A percentile compares a stretch with the other conserved stretches of the same genome.
Evolutionary conservation across 2,113 vertebrate genomes (phyloP).

Genomic region (Nibea albiflora): DNA sequence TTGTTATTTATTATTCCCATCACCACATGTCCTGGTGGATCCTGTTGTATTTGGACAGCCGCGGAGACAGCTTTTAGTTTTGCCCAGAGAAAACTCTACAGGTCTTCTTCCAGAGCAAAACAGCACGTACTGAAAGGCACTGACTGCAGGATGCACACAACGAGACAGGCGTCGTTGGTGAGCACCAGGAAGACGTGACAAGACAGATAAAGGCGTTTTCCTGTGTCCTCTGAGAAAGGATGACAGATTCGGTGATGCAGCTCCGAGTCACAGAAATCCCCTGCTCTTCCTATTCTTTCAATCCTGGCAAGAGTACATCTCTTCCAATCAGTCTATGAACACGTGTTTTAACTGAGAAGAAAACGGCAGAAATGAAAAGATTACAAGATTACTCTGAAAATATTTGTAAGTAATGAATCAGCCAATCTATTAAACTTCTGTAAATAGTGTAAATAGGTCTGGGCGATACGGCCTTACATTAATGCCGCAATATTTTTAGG

Average conservation of each 20-base stretch:
- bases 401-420: background rate
- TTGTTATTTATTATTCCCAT: slow-evolving; percentile 42
- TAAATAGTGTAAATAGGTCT: background rate
- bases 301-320: background rate
- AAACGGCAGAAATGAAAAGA: background rate
- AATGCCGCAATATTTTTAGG: too few relatives aligned
- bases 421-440: background rate
- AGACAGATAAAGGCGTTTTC: slow-evolving; percentile 2
- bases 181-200: slow-evolving; percentile 1
- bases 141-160: background rate
- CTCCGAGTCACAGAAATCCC: background rate
- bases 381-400: background rate
- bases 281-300: background rate
- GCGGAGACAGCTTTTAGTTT: slow-evolving; percentile 1
- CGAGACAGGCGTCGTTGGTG: background rate
- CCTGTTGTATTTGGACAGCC: slow-evolving; percentile 45
- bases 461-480: too few relatives aligned
- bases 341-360: background rate
- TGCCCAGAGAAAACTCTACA: slow-evolving; percentile 2
- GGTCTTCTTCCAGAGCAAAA: slow-evolving; percentile 19
- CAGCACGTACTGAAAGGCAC: background rate
- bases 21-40: slow-evolving; percentile 12
- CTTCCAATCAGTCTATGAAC: background rate
- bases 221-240: background rate
- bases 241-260: slow-evolving; percentile 1